A percentile compares a stretch with the other conserved stretches of the same genome.
These are phyloP conservation scores for Heliconius sara DNA, from an alignment of 2,888 invertebrate genomes.

Conservation along the genomic window DNA sequence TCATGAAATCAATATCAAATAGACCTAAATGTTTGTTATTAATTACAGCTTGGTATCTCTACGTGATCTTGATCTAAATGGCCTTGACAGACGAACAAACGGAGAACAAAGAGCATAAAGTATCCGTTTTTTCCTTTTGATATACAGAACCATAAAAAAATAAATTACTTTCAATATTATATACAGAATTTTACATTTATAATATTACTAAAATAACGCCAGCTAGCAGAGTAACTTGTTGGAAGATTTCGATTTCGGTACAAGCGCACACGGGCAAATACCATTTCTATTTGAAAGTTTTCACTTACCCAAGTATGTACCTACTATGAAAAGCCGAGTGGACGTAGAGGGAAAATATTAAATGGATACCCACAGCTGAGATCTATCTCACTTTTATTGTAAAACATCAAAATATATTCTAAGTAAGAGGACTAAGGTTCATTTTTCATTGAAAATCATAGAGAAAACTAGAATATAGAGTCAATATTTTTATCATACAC, in stretches of 20 bases:
- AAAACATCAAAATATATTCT: neutral
- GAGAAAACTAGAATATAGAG: constrained; percentile 14
- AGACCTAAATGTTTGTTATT: no score
- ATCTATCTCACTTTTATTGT: constrained; percentile 1
- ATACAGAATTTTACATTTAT: neutral
- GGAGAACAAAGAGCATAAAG: no score
- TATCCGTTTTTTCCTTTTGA: no score
- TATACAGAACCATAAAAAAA: no score
- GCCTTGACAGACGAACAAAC: no score
- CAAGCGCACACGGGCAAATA: constrained; percentile 11
- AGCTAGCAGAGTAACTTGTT: neutral
- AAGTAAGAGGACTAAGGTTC: neutral
- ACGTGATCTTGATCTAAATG: no score
- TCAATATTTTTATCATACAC: constrained; percentile 17
- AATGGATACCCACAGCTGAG: constrained; percentile 27
- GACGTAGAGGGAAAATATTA: constrained; percentile 26
- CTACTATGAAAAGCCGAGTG: constrained; percentile 27
- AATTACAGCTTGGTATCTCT: no score
- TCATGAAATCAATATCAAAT: no score
- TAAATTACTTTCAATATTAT: no score
- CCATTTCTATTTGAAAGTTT: constrained; percentile 27
- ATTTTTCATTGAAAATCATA: neutral
- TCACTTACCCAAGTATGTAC: constrained; percentile 20
- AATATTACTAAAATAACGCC: neutral
- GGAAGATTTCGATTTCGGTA: constrained; percentile 5